phyloP scores from a whole-genome alignment of 2,113 vertebrate species.

The pig (Sus scrofa) region T2T-Sscrofa CM000826.6:120842501-120843000 shows the following conservation, averaged over 20 bases:
- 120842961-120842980: too few relatives aligned
- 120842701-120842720: background rate
- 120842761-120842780: background rate
- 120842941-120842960: too few relatives aligned
- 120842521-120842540: background rate
- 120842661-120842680: background rate
- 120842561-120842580: background rate
- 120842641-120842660: background rate
- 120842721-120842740: background rate
- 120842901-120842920: too few relatives aligned
- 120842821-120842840: constrained; percentile 1
- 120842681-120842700: background rate
- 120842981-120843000: too few relatives aligned
- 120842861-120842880: too few relatives aligned
- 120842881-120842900: too few relatives aligned
- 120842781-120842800: background rate
- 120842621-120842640: background rate
- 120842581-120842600: background rate
- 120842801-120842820: background rate
- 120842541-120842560: background rate
- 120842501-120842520: background rate
- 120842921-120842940: too few relatives aligned
- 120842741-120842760: background rate
- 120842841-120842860: too few relatives aligned
- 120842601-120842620: background rate